A percentile compares a stretch with the other conserved stretches of the same genome.
phyloP scores from a whole-genome alignment of 1,140 invertebrate species.

The Scaptomyza hsui region DNA sequence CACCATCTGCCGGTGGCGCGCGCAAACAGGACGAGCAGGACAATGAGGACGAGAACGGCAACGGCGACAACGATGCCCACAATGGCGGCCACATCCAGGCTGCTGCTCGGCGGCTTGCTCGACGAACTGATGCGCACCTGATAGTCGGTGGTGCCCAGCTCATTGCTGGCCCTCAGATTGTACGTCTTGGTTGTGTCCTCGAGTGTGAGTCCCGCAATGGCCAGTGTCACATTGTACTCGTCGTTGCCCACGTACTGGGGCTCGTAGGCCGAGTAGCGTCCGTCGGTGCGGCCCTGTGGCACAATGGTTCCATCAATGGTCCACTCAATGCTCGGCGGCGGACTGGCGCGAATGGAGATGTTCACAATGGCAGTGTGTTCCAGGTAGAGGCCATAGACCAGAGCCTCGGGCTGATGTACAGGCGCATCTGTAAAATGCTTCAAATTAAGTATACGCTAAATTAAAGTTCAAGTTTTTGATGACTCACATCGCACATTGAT shows the following conservation, averaged over 20 bases:
- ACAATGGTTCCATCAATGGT: conserved; percentile 86
- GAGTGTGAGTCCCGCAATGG: conserved; percentile 88
- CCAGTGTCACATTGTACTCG: conserved; percentile 87
- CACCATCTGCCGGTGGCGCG: conserved; percentile 92
- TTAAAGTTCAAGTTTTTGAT: not conserved
- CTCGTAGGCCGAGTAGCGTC: conserved; percentile 72
- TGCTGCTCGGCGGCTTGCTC: conserved; percentile 85
- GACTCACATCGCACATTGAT: conserved; percentile 77
- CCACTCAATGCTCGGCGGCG: conserved; percentile 88
- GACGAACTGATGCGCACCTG: conserved; percentile 87
- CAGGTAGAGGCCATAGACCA: conserved; percentile 89
- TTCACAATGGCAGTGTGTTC: conserved; percentile 88
- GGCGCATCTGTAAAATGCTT: conserved; percentile 86
- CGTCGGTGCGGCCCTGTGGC: conserved; percentile 84
- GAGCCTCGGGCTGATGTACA: conserved; percentile 84
- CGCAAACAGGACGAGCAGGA: conserved; percentile 89
- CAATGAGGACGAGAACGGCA: conserved; percentile 87
- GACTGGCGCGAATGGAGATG: conserved; percentile 89
- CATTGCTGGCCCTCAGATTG: conserved; percentile 87
- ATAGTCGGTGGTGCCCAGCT: conserved; percentile 87
- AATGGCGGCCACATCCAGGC: conserved; percentile 89
- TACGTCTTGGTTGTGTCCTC: conserved; percentile 90
- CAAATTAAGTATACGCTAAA: not conserved
- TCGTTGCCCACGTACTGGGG: conserved; percentile 86
- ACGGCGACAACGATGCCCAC: conserved; percentile 90